Evolutionary conservation across 2,888 invertebrate species (phyloP).

Genomic region (Drosophila borborema): DNA sequence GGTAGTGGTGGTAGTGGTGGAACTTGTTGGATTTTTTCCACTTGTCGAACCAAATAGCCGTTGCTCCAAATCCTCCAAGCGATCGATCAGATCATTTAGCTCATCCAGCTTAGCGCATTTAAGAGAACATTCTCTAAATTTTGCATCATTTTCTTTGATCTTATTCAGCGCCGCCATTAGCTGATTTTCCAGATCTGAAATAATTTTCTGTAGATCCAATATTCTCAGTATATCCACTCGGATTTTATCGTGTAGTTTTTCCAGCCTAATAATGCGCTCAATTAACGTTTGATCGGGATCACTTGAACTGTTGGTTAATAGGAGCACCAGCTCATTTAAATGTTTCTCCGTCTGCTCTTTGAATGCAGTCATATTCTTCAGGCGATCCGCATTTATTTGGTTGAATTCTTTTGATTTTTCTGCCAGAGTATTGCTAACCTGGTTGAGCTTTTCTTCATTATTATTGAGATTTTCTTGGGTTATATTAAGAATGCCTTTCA

Average conservation of each 20-base stretch:
- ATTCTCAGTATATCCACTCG: neutral
- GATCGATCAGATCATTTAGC: constrained; percentile 44
- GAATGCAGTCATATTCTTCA: neutral
- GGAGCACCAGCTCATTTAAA: neutral
- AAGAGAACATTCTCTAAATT: neutral
- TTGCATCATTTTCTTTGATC: neutral
- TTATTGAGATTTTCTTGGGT: neutral
- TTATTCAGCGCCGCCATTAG: constrained; percentile 1
- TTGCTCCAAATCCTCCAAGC: constrained; percentile 36
- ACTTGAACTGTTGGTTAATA: neutral
- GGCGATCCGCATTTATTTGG: neutral
- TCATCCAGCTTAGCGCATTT: constrained; percentile 29
- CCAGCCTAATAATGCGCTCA: constrained; percentile 4
- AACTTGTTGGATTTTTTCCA: too few relatives aligned
- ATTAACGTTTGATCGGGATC: neutral
- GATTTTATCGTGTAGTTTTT: too few relatives aligned
- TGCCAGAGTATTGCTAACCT: neutral
- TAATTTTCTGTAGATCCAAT: neutral
- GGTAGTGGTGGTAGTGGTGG: too few relatives aligned
- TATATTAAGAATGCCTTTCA: neutral
- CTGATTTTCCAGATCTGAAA: neutral
- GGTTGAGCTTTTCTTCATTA: constrained; percentile 2
- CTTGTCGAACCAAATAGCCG: neutral
- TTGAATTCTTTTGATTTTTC: constrained; percentile 6
- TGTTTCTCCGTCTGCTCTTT: neutral